Evolutionary conservation across 2,888 invertebrate genomes (phyloP).

Genomic region (Phyto melanocephala): DNA sequence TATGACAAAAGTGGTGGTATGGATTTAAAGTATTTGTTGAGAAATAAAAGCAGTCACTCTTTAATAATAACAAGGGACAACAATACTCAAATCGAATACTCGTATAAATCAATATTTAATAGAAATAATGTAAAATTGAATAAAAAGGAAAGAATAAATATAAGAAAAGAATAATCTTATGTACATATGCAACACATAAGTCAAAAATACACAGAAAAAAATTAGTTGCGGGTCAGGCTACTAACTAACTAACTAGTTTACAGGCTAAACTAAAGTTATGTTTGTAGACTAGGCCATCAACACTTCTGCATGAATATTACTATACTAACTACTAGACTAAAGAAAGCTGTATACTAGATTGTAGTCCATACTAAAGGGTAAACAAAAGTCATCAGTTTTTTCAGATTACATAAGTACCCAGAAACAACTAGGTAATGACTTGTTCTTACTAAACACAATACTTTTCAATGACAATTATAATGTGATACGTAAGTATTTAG

Average conservation of each 20-base stretch:
- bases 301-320: too few relatives aligned
- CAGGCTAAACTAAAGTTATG: not conserved
- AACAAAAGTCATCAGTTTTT: too few relatives aligned
- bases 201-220: not conserved
- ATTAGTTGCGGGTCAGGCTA: not conserved
- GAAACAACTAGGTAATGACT: too few relatives aligned
- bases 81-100: slow-evolving; percentile 38
- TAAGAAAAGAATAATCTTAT: not conserved
- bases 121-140: not conserved
- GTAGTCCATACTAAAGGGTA: not conserved
- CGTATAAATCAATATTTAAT: slow-evolving; percentile 59
- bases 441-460: too few relatives aligned
- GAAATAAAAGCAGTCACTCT: slow-evolving; percentile 46
- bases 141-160: not conserved
- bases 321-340: too few relatives aligned
- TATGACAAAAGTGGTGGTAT: slow-evolving; percentile 30
- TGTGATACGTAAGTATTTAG: too few relatives aligned
- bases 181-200: not conserved
- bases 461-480: too few relatives aligned
- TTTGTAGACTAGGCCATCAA: too few relatives aligned
- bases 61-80: slow-evolving; percentile 42
- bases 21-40: slow-evolving; percentile 45
- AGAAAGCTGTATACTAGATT: not conserved
- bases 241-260: not conserved
- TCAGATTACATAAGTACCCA: too few relatives aligned